phyloP scores from a whole-genome alignment of 2,888 invertebrate species.

The Thereva nobilitata region DNA sequence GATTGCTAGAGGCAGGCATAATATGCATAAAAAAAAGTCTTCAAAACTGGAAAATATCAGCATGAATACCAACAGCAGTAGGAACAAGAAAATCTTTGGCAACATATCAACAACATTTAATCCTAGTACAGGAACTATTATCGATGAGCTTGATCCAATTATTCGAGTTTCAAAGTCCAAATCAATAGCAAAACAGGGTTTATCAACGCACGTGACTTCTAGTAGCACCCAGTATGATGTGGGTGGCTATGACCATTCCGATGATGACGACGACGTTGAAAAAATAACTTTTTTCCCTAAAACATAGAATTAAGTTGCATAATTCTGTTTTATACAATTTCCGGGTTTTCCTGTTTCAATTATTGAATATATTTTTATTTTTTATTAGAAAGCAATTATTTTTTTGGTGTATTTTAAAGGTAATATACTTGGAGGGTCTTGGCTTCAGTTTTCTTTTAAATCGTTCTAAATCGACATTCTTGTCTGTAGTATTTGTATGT shows the following conservation, averaged over 20 bases:
- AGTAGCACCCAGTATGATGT: conserved; percentile 17
- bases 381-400: no score
- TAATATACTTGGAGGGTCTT: no score
- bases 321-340: neutral
- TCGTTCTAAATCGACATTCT: no score
- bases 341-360: neutral
- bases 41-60: neutral
- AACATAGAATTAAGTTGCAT: conserved; percentile 19
- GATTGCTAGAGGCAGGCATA: neutral
- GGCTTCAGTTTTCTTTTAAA: conserved; percentile 6
- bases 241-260: no score
- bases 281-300: conserved; percentile 17
- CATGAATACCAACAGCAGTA: neutral
- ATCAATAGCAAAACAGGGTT: neutral
- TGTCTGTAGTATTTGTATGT: no score
- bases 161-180: conserved; percentile 3
- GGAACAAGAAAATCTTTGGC: neutral
- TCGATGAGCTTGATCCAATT: conserved; percentile 25
- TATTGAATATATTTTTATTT: neutral
- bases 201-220: conserved; percentile 7
- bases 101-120: conserved; percentile 28
- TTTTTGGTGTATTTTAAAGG: no score
- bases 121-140: conserved; percentile 16
- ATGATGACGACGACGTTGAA: neutral
- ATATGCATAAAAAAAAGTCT: neutral